phyloP scores from a whole-genome alignment of 1,140 invertebrate species.

The Cydia amplana region DNA sequence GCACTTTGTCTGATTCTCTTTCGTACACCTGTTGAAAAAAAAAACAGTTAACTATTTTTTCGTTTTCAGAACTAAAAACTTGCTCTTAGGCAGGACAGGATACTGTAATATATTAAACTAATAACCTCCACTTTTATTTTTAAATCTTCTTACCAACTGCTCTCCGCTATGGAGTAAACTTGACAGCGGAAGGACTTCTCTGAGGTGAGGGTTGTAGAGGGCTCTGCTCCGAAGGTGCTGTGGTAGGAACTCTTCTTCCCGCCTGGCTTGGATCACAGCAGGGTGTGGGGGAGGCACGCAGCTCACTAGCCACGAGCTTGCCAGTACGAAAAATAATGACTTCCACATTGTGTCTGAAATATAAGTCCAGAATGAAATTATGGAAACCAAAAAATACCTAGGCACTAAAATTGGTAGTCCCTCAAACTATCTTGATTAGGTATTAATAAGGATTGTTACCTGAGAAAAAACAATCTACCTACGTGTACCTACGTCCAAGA shows the following conservation, averaged over 20 bases:
- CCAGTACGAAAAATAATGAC: conserved; percentile 44
- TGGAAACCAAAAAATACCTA: background rate
- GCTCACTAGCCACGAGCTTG: conserved; percentile 44
- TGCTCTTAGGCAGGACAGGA: no score
- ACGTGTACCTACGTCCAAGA: no score
- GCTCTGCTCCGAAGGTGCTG: conserved; percentile 68
- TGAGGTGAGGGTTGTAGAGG: conserved; percentile 61
- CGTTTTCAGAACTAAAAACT: background rate
- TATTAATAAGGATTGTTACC: no score
- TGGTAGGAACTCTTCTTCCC: conserved; percentile 71
- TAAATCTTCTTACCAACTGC: conserved; percentile 73
- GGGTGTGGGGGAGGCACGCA: conserved; percentile 71
- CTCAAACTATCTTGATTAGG: no score
- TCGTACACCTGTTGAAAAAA: conserved; percentile 72
- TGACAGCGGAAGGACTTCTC: conserved; percentile 74
- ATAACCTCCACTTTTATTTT: no score
- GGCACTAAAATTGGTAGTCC: no score
- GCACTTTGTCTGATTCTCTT: conserved; percentile 80
- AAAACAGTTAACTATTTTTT: background rate
- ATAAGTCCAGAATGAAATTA: background rate
- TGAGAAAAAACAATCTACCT: no score
- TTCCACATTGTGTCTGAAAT: conserved; percentile 43
- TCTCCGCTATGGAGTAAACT: conserved; percentile 82
- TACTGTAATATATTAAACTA: no score
- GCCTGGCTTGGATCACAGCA: conserved; percentile 71